Percentiles rank a stretch among this genome's conserved stretches.
These are phyloP conservation scores for Elymnias hypermnestra DNA, from an alignment of 1,140 invertebrate genomes.

Conservation along the genomic window DNA sequence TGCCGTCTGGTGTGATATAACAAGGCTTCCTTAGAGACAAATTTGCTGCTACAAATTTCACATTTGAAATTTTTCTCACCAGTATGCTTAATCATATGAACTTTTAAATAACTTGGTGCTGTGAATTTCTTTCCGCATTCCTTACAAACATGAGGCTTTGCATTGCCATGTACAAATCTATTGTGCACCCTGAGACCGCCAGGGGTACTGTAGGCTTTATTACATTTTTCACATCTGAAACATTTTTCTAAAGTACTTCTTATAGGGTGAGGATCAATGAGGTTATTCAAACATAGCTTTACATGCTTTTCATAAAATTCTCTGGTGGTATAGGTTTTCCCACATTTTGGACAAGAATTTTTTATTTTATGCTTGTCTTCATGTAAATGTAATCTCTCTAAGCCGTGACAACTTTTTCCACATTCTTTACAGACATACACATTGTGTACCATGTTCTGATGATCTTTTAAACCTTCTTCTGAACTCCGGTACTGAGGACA, in stretches of 20 bases:
- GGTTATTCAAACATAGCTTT: slow-evolving; percentile 44
- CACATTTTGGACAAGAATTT: slow-evolving; percentile 55
- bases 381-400: slow-evolving; percentile 46
- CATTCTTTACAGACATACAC: slow-evolving; percentile 48
- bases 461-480: slow-evolving; percentile 33
- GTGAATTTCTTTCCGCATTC: slow-evolving; percentile 61
- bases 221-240: slow-evolving; percentile 50
- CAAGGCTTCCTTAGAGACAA: slow-evolving; percentile 65
- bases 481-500: slow-evolving; percentile 33
- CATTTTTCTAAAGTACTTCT: slow-evolving; percentile 42
- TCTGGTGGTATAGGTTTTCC: slow-evolving; percentile 50
- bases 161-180: slow-evolving; percentile 57
- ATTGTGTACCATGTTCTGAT: slow-evolving; percentile 36
- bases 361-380: slow-evolving; percentile 47
- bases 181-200: slow-evolving; percentile 55
- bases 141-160: slow-evolving; percentile 51
- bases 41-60: slow-evolving; percentile 54
- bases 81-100: slow-evolving; percentile 69
- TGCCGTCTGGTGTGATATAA: slow-evolving; percentile 68
- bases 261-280: slow-evolving; percentile 52
- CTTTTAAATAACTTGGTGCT: slow-evolving; percentile 57
- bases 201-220: slow-evolving; percentile 54
- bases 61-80: slow-evolving; percentile 70
- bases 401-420: slow-evolving; percentile 42
- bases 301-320: slow-evolving; percentile 56